Base-by-base conservation (phyloP, 2,113 vertebrate species). In the Amblyornis subalaris region DNA sequence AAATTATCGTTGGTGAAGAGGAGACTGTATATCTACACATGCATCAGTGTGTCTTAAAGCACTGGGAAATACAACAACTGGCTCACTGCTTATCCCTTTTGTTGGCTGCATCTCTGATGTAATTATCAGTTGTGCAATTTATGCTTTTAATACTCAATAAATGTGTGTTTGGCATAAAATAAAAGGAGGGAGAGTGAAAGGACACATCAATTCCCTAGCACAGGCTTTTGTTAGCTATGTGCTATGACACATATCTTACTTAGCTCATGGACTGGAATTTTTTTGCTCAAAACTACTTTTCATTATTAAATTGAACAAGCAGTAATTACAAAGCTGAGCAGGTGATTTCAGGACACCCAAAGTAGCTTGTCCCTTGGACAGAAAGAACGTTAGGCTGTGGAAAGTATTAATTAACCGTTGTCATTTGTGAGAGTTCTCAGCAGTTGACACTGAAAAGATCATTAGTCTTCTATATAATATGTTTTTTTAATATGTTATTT, bases 361-460 rank as follows among this genome's bases (percentile, higher is more conserved):
- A 70, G 38, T 62, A 77, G 21, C 18, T 76, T 67, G 7, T 60
- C 51, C 73, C 35, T 88, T 74, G 35, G 33, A 58, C 42, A 76
- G 71, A 64, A 48, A 69, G 22, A 88, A 70, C 1, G 1, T 57
- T 82, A 85, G 23, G 19, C 40, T 50, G 29, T 16, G 20, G 48
- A 69, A 85, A 73, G 14, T 70, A 50, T 69, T 92, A 90, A 89
- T 94, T 96, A 89, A 73, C 6, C 7, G 31, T 82, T 86, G 54
- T 40, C 14, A 31, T 57, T 82, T 72, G 22, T 81, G 65, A 71
- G 66, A 89, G 60, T 80, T 94, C 60, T 95, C 64, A 86, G 55
- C 42, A 88, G 84, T 18, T 96, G 93, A 89, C 50, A 93, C 81
- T 89, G 77, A 93, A 97, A 95, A 95, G 44, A 78, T 84, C 54